Percentiles rank a stretch among this genome's conserved stretches.
Conservation (phyloP, 2,888 invertebrate species). For the Zygogramma bicolorata region DNA sequence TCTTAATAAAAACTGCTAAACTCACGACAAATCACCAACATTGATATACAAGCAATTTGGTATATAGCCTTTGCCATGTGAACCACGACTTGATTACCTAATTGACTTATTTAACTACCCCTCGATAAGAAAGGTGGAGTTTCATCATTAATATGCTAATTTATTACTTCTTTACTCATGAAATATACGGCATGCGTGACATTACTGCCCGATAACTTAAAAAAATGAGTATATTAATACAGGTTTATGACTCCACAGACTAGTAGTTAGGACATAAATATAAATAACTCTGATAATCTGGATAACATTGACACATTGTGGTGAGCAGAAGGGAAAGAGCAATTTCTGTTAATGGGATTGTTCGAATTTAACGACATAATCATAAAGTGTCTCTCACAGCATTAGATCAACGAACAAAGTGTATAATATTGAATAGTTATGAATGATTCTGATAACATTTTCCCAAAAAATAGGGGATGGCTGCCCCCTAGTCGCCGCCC, state of each 20-base stretch:
- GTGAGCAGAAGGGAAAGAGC: neutral
- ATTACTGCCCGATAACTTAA: conserved; percentile 23
- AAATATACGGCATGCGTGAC: conserved; percentile 29
- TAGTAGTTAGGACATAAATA: conserved; percentile 12
- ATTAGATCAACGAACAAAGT: too few species aligned
- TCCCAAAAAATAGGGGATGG: too few species aligned
- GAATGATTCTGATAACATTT: too few species aligned
- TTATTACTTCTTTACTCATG: conserved; percentile 31
- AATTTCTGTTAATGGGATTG: neutral
- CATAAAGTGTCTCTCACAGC: neutral
- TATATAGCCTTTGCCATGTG: conserved; percentile 5
- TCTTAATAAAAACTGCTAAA: conserved; percentile 11
- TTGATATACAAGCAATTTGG: conserved; percentile 3
- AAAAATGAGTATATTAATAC: conserved; percentile 29
- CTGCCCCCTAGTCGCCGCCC: too few species aligned
- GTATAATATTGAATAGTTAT: too few species aligned
- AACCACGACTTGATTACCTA: conserved; percentile 27
- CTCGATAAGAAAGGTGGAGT: conserved; percentile 30
- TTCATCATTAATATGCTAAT: conserved; percentile 34
- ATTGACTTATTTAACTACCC: conserved; percentile 25
- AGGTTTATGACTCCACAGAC: conserved; percentile 11
- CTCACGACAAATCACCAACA: conserved; percentile 18
- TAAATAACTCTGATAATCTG: conserved; percentile 11
- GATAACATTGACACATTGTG: neutral
- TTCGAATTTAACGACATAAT: neutral